phyloP scores from a whole-genome alignment of 2,888 invertebrate genomes.

The Tetragonula carbonaria region DNA sequence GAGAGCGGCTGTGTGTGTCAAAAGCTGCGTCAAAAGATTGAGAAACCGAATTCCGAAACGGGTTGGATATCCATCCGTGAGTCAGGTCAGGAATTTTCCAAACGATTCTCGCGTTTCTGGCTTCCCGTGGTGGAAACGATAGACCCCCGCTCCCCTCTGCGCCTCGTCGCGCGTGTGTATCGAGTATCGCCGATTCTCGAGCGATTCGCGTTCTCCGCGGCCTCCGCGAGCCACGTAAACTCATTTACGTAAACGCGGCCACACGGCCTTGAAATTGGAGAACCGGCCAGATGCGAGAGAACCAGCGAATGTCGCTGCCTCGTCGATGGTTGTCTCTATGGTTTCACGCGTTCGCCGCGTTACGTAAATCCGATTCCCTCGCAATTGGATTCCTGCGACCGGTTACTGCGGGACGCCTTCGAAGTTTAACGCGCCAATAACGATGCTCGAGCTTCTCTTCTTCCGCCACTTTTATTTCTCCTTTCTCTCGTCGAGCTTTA shows the following conservation, averaged over 20 bases:
- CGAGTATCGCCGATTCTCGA: constrained; percentile 14
- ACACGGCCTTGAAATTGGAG: constrained; percentile 51
- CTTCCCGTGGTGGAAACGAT: not conserved
- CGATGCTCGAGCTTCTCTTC: not conserved
- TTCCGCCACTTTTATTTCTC: too few species aligned
- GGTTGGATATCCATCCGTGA: too few species aligned
- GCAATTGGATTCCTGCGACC: constrained; percentile 45
- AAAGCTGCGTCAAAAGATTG: too few species aligned
- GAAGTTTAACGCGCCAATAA: not conserved
- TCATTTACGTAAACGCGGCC: constrained; percentile 37
- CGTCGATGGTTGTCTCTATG: constrained; percentile 44
- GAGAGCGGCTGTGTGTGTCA: too few species aligned
- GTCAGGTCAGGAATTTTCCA: not conserved
- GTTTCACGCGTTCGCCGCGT: constrained; percentile 51
- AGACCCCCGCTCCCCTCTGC: not conserved
- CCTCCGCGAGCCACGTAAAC: constrained; percentile 21
- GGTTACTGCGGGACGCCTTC: constrained; percentile 7
- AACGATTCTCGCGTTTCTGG: not conserved
- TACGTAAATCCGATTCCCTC: constrained; percentile 54
- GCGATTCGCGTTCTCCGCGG: constrained; percentile 13
- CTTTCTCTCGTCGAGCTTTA: not conserved
- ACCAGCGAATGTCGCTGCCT: not conserved
- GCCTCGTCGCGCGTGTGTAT: not conserved
- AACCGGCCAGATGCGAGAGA: constrained; percentile 23
- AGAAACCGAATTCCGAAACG: too few species aligned